Conservation (phyloP, 2,888 invertebrate species). For the Proisotoma minuta region DNA sequence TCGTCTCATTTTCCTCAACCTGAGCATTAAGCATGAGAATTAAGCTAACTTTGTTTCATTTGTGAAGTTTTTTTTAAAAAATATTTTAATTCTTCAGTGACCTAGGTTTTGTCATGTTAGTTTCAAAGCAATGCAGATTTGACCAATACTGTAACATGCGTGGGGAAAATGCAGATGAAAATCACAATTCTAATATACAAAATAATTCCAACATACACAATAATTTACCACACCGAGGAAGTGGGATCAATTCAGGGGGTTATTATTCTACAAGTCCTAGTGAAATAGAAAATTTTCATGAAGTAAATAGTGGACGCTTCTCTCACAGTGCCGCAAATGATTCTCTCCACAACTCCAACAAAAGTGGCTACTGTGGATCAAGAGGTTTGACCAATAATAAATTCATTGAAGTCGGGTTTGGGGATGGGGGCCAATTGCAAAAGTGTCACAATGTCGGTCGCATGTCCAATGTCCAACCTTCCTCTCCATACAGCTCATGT, state of each 20-base stretch:
- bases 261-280: neutral
- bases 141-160: constrained; percentile 5
- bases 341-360: neutral
- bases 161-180: neutral
- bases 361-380: neutral
- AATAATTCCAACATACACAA: neutral
- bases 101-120: neutral
- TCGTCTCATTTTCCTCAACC: too few relatives aligned
- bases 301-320: neutral
- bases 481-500: neutral
- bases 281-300: neutral
- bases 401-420: too few relatives aligned
- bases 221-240: neutral
- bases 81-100: neutral
- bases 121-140: constrained; percentile 14
- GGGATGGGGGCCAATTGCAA: too few relatives aligned
- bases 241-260: neutral
- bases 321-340: neutral
- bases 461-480: too few relatives aligned
- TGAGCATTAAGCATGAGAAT: too few relatives aligned
- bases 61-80: too few relatives aligned
- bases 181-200: neutral
- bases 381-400: neutral
- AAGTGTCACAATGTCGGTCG: too few relatives aligned
- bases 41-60: too few relatives aligned